Conservation (phyloP, 2,888 invertebrate genomes). For the Ophion ellenae region DNA sequence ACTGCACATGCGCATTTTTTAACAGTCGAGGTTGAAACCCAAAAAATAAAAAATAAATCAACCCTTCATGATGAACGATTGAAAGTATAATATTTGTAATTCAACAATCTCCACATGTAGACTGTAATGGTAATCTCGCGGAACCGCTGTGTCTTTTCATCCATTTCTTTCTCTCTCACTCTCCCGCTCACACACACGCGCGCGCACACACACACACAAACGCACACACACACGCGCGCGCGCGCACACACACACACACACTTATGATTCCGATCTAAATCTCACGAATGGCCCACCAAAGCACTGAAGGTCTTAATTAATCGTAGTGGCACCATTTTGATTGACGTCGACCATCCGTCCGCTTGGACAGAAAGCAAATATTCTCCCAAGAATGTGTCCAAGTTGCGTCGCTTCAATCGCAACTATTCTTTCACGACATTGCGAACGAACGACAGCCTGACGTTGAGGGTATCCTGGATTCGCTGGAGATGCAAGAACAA, state of each 20-base stretch:
- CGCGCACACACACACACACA: no score
- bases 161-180: slow-evolving; percentile 16
- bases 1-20: no score
- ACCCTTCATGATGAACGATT: slow-evolving; percentile 68
- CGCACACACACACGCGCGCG: no score
- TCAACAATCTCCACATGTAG: slow-evolving; percentile 59
- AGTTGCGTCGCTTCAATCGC: slow-evolving; percentile 90
- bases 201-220: no score
- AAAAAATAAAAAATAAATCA: slow-evolving; percentile 60
- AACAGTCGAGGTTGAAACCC: slow-evolving; percentile 40
- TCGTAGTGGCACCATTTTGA: slow-evolving; percentile 82
- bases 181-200: no score
- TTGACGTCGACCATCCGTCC: no score
- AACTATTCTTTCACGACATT: slow-evolving; percentile 91
- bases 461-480: slow-evolving; percentile 89
- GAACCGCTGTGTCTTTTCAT: slow-evolving; percentile 27
- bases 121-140: slow-evolving; percentile 40
- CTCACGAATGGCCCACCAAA: slow-evolving; percentile 64
- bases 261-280: slow-evolving; percentile 30
- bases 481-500: slow-evolving; percentile 89
- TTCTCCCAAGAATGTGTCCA: slow-evolving; percentile 89
- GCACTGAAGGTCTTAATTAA: slow-evolving; percentile 76
- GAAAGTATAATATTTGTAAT: slow-evolving; percentile 60
- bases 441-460: slow-evolving; percentile 88
- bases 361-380: slow-evolving; percentile 86